Conservation (phyloP, 2,113 vertebrate genomes). For the Callospermophilus lateralis region DNA sequence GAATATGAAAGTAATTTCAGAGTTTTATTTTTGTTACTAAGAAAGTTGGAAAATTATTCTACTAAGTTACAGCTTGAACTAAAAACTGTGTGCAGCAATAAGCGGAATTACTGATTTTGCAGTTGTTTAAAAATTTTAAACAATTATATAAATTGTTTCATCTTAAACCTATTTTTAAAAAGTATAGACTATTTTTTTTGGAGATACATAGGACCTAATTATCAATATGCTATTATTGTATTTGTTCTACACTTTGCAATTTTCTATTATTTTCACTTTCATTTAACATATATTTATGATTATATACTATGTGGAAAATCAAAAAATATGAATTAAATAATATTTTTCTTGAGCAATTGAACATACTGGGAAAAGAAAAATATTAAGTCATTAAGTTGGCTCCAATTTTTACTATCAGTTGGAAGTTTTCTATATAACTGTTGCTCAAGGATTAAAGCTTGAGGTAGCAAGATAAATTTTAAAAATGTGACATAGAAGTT, state of each 20-base stretch:
- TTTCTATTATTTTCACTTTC: not conserved
- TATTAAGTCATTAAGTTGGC: not conserved
- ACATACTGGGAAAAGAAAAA: not conserved
- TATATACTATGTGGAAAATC: not conserved
- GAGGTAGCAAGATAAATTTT: not conserved
- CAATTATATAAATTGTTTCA: not conserved
- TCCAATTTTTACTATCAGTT: not conserved
- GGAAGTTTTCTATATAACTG: not conserved
- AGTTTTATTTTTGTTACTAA: slow-evolving; percentile 2
- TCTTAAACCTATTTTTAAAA: not conserved
- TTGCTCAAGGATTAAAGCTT: not conserved
- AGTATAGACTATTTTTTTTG: not conserved
- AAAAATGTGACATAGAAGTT: not conserved
- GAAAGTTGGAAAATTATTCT: not conserved
- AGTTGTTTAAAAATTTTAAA: not conserved
- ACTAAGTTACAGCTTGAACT: not conserved
- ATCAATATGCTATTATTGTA: not conserved
- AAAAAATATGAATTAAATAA: not conserved
- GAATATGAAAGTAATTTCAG: not conserved
- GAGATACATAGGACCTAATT: not conserved
- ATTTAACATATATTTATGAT: not conserved
- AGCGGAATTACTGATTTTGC: not conserved
- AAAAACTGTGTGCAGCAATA: not conserved
- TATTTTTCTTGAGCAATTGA: not conserved
- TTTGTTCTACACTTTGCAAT: not conserved